phyloP scores from a whole-genome alignment of 2,888 invertebrate species.

The Acanthacorydalis orientalis region DNA sequence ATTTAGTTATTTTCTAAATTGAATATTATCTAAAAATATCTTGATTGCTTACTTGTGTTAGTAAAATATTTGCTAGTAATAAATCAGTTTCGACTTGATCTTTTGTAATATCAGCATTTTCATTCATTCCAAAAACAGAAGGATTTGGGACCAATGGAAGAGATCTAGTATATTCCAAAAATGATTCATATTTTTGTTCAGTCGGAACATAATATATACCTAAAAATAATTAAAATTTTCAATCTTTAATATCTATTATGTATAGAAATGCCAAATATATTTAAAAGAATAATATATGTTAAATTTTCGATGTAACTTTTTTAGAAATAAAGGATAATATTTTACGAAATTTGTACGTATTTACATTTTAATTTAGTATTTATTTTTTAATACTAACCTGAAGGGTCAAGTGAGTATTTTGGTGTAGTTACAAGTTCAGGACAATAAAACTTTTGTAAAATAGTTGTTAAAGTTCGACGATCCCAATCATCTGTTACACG shows the following conservation, averaged over 20 bases:
- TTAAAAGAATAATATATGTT: too few relatives aligned
- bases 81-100: slow-evolving; percentile 75
- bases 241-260: background rate
- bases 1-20: too few relatives aligned
- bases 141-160: slow-evolving; percentile 67
- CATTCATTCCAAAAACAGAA: slow-evolving; percentile 80
- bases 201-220: slow-evolving; percentile 57
- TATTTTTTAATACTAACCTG: slow-evolving; percentile 24
- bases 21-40: background rate
- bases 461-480: slow-evolving; percentile 66
- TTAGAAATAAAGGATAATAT: too few relatives aligned
- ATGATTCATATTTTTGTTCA: slow-evolving; percentile 54
- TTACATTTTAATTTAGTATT: background rate
- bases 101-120: slow-evolving; percentile 84
- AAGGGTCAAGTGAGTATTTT: slow-evolving; percentile 49
- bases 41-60: slow-evolving; percentile 49
- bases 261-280: too few relatives aligned
- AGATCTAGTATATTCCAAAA: slow-evolving; percentile 44
- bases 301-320: too few relatives aligned
- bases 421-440: slow-evolving; percentile 42
- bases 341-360: too few relatives aligned
- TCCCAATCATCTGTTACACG: slow-evolving; percentile 95
- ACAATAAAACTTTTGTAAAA: slow-evolving; percentile 66
- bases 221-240: slow-evolving; percentile 14
- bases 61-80: slow-evolving; percentile 53